phyloP scores from a whole-genome alignment of 2,113 vertebrate genomes.

The Lepus europaeus region DNA sequence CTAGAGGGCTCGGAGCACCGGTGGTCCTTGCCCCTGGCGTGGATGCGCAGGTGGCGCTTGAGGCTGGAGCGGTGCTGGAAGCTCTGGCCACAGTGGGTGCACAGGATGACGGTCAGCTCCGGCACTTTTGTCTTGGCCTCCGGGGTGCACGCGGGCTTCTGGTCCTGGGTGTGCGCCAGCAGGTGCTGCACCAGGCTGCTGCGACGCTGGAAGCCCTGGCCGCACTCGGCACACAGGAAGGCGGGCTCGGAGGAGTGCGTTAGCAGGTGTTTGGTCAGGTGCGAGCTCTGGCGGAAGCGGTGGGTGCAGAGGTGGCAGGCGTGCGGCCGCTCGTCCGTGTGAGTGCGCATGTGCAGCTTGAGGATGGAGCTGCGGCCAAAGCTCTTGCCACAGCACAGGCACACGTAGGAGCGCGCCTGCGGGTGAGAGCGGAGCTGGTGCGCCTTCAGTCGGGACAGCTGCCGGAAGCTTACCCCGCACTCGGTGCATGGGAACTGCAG shows the following conservation, averaged over 20 bases:
- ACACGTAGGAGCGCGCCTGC: not conserved
- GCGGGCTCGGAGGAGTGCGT: conserved; percentile 71
- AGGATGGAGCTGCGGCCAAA: conserved; percentile 82
- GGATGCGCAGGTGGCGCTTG: conserved; percentile 77
- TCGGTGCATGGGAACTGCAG: conserved; percentile 22
- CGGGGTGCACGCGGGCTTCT: rapidly evolving
- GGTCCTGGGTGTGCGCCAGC: conserved; percentile 60
- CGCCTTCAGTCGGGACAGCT: conserved; percentile 58
- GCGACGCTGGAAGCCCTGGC: conserved; percentile 78
- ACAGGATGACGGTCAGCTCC: not conserved
- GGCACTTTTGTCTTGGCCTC: not conserved
- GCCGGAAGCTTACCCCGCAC: conserved; percentile 58
- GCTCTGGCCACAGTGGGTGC: conserved; percentile 78
- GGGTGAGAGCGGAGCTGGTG: conserved; percentile 64
- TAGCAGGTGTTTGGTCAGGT: conserved; percentile 79
- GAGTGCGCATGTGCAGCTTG: conserved; percentile 82
- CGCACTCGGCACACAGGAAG: conserved; percentile 78
- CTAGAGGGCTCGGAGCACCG: not conserved
- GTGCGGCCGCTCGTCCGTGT: conserved; percentile 79
- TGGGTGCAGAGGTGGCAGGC: conserved; percentile 77
- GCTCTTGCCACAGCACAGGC: conserved; percentile 76
- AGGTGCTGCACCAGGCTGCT: conserved; percentile 78
- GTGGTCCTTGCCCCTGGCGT: conserved; percentile 63
- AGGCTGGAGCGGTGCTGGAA: conserved; percentile 80
- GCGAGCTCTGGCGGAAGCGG: conserved; percentile 79